Percentiles rank a stretch among this genome's conserved stretches.
Evolutionary conservation across 2,797 vertebrate genomes (phyloP).

Genomic region (Trachops cirrhosus): DNA sequence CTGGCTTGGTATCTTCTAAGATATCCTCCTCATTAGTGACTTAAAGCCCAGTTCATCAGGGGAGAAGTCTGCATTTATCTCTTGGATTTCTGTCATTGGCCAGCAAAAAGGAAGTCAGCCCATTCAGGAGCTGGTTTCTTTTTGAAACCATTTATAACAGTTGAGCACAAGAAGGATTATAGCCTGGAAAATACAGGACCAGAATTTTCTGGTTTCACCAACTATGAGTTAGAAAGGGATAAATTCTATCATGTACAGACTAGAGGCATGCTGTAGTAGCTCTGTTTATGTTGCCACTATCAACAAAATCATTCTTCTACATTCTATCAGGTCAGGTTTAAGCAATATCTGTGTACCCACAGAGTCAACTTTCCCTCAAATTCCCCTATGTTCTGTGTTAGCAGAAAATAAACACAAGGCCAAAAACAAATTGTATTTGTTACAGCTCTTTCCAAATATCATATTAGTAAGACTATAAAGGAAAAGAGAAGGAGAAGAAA

Average conservation of each 20-base stretch:
- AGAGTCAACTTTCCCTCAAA: neutral
- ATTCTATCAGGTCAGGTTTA: neutral
- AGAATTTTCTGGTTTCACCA: neutral
- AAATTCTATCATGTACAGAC: neutral
- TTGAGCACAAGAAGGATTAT: neutral
- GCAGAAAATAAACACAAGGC: neutral
- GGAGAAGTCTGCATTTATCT: neutral
- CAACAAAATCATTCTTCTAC: neutral
- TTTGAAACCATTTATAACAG: neutral
- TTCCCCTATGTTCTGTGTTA: neutral
- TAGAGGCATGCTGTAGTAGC: no score
- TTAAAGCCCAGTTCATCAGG: neutral
- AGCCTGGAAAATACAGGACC: neutral
- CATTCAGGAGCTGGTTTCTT: neutral
- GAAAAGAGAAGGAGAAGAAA: neutral
- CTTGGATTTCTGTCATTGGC: neutral
- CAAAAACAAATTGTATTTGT: neutral
- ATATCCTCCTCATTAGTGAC: constrained; percentile 22
- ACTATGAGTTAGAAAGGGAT: neutral
- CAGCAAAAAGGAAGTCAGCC: neutral
- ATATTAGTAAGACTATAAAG: neutral
- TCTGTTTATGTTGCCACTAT: neutral
- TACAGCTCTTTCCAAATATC: neutral
- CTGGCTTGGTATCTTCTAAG: neutral
- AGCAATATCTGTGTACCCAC: neutral